These are phyloP conservation scores for Machimus atricapillus DNA, from an alignment of 2,888 invertebrate species.

Conservation along the genomic window DNA sequence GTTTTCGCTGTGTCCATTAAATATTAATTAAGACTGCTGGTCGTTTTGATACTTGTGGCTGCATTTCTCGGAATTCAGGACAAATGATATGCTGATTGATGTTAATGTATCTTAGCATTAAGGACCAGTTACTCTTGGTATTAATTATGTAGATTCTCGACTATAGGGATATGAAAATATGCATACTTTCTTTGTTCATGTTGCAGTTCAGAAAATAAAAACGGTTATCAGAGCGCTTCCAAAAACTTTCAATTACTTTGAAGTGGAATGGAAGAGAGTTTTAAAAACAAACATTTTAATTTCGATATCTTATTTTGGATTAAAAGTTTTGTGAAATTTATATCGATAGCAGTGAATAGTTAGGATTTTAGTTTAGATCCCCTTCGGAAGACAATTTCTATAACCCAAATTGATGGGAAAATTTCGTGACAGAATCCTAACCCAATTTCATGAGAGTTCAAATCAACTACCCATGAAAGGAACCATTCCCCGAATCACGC, in stretches of 20 bases:
- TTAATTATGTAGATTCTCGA: neutral
- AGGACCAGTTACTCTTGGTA: neutral
- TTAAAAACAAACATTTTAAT: neutral
- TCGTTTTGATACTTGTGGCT: neutral
- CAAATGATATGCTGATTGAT: conserved; percentile 8
- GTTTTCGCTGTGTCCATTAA: conserved; percentile 1
- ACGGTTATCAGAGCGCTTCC: neutral
- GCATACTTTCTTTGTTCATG: too few species aligned
- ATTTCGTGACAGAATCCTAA: conserved; percentile 23
- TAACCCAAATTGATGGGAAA: conserved; percentile 21
- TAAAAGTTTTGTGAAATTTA: neutral
- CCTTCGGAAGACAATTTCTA: neutral
- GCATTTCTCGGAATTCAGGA: neutral
- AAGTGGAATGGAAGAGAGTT: neutral
- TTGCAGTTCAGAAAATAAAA: neutral
- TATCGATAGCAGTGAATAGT: neutral
- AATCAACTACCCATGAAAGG: conserved; percentile 25
- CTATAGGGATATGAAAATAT: too few species aligned
- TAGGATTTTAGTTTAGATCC: neutral
- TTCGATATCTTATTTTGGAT: neutral
- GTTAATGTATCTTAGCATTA: neutral
- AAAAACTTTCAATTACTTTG: neutral
- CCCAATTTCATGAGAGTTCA: neutral
- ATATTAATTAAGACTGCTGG: neutral
- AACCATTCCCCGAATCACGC: neutral